Evolutionary conservation across 2,888 invertebrate genomes (phyloP).

Genomic region (Meganola albula): DNA sequence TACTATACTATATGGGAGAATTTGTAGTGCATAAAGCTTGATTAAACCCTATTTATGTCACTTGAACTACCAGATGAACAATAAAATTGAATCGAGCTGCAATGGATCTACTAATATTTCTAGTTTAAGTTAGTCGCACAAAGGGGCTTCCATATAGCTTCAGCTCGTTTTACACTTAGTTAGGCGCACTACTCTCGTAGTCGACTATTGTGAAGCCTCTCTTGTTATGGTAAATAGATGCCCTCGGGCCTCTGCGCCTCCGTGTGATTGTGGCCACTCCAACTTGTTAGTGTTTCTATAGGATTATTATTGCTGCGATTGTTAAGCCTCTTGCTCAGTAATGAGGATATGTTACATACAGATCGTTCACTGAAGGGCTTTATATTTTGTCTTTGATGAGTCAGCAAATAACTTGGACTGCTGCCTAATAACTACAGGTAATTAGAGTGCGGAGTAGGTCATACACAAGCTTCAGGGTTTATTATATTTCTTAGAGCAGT

Average conservation of each 20-base stretch:
- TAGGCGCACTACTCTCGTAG: slow-evolving; percentile 43
- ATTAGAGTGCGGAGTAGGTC: no score
- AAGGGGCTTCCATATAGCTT: slow-evolving; percentile 32
- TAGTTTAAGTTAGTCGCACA: slow-evolving; percentile 26
- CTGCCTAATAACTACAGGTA: no score
- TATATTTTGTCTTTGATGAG: slow-evolving; percentile 15
- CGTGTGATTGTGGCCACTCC: slow-evolving; percentile 27
- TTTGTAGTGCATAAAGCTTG: no score
- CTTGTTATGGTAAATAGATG: slow-evolving; percentile 69
- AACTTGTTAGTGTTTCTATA: slow-evolving; percentile 41
- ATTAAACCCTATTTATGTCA: slow-evolving; percentile 10
- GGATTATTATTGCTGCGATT: slow-evolving; percentile 36
- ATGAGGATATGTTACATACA: slow-evolving; percentile 16
- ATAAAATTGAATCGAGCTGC: slow-evolving; percentile 14
- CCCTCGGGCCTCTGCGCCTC: slow-evolving; percentile 39
- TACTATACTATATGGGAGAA: no score
- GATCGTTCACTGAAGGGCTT: slow-evolving; percentile 5
- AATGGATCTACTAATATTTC: slow-evolving; percentile 21
- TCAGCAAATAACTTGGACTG: no score
- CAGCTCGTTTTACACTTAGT: slow-evolving; percentile 64
- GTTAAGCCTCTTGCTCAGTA: slow-evolving; percentile 15
- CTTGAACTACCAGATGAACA: slow-evolving; percentile 10
- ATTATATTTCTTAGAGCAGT: no score
- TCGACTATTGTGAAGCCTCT: slow-evolving; percentile 29
- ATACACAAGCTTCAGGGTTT: no score